Evolutionary conservation across 2,888 invertebrate genomes (phyloP).

Genomic region (Philhelius pedissequus): DNA sequence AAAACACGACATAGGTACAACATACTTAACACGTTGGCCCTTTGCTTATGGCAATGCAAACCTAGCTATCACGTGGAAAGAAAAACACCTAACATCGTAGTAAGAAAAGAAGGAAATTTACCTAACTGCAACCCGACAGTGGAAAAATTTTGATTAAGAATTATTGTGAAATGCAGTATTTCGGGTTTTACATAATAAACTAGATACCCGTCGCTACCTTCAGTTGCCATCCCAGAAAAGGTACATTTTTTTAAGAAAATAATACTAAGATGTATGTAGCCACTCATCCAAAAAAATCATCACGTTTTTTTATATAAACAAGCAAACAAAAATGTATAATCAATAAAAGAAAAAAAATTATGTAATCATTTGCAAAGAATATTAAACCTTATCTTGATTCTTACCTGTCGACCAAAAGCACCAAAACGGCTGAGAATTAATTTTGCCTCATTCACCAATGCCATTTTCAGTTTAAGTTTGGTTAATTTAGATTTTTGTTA

Average conservation of each 20-base stretch:
- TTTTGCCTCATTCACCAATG: conserved; percentile 76
- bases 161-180: conserved; percentile 51
- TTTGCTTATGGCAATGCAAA: background rate
- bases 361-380: conserved; percentile 34
- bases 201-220: background rate
- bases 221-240: background rate
- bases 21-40: too few species aligned
- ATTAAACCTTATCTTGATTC: background rate
- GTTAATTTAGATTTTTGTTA: conserved; percentile 1
- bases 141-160: conserved; percentile 27
- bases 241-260: background rate
- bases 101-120: background rate
- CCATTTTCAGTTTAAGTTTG: conserved; percentile 65
- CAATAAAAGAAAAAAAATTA: conserved; percentile 45
- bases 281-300: conserved; percentile 56
- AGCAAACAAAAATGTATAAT: conserved; percentile 13
- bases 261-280: background rate
- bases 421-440: conserved; percentile 74
- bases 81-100: background rate
- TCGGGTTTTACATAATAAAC: conserved; percentile 55
- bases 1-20: background rate
- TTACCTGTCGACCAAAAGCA: conserved; percentile 76
- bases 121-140: background rate
- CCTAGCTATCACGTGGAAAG: background rate
- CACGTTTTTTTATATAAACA: conserved; percentile 28